phyloP scores from a whole-genome alignment of 2,797 vertebrate genomes.

The Gymnodraco acuticeps region DNA sequence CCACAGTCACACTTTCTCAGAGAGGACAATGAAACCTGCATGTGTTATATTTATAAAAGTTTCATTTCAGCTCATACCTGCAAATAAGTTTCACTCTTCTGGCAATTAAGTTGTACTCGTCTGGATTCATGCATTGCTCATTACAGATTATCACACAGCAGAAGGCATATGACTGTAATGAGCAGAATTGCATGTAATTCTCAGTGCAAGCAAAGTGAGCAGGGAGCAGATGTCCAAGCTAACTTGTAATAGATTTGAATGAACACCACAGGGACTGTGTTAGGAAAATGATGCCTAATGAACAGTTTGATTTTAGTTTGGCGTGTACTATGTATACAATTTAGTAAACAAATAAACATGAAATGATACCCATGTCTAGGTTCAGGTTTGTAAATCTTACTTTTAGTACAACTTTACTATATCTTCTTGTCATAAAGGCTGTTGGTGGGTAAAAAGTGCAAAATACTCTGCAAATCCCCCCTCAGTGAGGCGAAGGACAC shows the following conservation, averaged over 20 bases:
- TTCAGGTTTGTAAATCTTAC: no score
- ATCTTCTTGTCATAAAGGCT: neutral
- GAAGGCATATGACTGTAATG: constrained; percentile 25
- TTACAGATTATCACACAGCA: constrained; percentile 10
- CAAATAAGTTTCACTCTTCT: neutral
- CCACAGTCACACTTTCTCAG: neutral
- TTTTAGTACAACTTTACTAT: no score
- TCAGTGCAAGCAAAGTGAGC: constrained; percentile 41
- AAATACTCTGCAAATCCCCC: neutral
- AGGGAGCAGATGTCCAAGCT: constrained; percentile 65
- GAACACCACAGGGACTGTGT: constrained; percentile 71
- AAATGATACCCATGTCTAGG: no score
- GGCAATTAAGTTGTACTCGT: neutral
- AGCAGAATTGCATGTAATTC: constrained; percentile 27
- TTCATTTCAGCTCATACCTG: no score
- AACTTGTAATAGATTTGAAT: constrained; percentile 74
- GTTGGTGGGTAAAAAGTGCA: neutral
- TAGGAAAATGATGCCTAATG: constrained; percentile 1
- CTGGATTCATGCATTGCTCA: constrained; percentile 9
- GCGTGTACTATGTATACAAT: constrained; percentile 1
- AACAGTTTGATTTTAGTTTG: neutral
- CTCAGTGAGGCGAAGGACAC: neutral
- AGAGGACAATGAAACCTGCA: neutral
- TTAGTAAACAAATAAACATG: neutral
- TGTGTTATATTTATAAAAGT: neutral